Conservation (phyloP, 1,140 invertebrate species). For the Rhopalosiphum maidis region DNA sequence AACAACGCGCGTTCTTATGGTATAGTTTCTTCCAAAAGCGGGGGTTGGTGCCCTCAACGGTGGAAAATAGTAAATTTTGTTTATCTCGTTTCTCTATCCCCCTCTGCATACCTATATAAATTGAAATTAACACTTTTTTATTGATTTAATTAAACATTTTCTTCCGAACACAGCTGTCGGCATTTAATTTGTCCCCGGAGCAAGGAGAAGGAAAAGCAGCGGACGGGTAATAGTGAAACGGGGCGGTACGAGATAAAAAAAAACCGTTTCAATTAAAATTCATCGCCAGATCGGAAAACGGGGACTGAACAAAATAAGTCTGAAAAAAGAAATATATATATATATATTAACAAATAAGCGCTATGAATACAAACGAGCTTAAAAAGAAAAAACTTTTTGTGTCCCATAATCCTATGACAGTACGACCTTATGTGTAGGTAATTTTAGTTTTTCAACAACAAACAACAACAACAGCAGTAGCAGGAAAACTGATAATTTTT, state of each 20-base stretch:
- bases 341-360: slow-evolving; percentile 41
- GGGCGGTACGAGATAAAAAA: neutral
- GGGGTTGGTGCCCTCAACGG: neutral
- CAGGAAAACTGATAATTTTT: slow-evolving; percentile 42
- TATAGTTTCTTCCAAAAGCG: neutral
- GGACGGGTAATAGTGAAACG: neutral
- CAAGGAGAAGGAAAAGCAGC: neutral
- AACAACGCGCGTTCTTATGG: neutral
- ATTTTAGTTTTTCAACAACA: slow-evolving; percentile 53
- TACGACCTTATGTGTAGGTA: slow-evolving; percentile 42
- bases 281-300: slow-evolving; percentile 27
- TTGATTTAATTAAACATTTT: slow-evolving; percentile 46
- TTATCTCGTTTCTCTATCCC: neutral
- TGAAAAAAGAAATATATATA: neutral
- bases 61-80: neutral
- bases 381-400: slow-evolving; percentile 40
- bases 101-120: neutral
- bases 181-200: neutral
- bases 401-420: neutral
- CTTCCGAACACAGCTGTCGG: neutral
- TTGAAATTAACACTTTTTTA: neutral
- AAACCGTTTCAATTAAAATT: slow-evolving; percentile 47
- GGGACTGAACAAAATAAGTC: slow-evolving; percentile 16
- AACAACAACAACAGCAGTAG: slow-evolving; percentile 7
- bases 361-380: slow-evolving; percentile 57